Conservation (phyloP, 1,140 invertebrate species). For the Tetramorium alpestre region DNA sequence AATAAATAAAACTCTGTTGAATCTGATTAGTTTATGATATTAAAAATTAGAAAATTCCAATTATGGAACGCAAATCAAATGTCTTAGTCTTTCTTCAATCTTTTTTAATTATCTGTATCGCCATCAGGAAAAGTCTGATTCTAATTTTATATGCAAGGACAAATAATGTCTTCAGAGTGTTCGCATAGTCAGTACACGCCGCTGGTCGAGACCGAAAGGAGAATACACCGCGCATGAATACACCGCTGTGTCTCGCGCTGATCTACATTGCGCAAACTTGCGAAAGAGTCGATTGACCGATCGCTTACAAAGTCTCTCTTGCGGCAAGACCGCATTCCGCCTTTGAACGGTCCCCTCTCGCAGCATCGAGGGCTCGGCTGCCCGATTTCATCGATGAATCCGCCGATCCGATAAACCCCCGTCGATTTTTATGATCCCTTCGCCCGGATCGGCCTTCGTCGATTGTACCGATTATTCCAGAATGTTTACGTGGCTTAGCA, state of each 20-base stretch:
- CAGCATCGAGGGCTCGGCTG: slow-evolving; percentile 48
- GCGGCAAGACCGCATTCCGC: slow-evolving; percentile 78
- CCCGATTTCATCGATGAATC: slow-evolving; percentile 72
- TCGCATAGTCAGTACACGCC: slow-evolving; percentile 74
- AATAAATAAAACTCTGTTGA: neutral
- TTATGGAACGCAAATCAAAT: neutral
- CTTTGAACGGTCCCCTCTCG: slow-evolving; percentile 75
- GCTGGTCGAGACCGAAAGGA: slow-evolving; percentile 17
- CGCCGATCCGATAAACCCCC: slow-evolving; percentile 69
- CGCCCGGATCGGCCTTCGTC: slow-evolving; percentile 62
- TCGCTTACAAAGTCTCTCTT: slow-evolving; percentile 78
- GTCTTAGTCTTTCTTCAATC: neutral
- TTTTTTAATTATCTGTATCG: neutral
- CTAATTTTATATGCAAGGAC: neutral
- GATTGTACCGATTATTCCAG: slow-evolving; percentile 40
- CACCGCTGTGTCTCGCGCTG: slow-evolving; percentile 50
- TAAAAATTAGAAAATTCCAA: neutral
- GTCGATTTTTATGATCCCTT: slow-evolving; percentile 69
- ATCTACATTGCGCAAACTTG: slow-evolving; percentile 65
- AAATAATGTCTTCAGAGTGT: neutral
- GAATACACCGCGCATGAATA: slow-evolving; percentile 16
- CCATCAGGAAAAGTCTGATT: neutral
- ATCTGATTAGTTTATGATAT: neutral
- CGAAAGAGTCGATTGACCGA: slow-evolving; percentile 67
- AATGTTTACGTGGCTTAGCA: neutral